These are phyloP conservation scores for Acridotheres tristis DNA, from an alignment of 2,797 vertebrate species.

Conservation along the genomic window DNA sequence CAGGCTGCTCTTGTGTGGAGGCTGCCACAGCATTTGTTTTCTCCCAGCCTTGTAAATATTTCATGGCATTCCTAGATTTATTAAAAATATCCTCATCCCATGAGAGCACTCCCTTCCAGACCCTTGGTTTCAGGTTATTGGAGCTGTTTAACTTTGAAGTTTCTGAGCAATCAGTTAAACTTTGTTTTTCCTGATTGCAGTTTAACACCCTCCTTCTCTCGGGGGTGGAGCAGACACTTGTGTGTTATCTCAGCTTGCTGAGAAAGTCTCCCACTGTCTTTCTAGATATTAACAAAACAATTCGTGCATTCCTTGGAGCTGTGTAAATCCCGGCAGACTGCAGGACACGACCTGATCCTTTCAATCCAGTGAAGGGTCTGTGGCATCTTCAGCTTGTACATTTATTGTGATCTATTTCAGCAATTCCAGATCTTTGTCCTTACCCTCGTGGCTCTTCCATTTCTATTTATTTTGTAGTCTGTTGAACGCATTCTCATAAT, in stretches of 20 bases:
- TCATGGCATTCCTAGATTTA: not conserved
- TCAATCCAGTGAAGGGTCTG: not conserved
- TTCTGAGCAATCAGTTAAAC: not conserved
- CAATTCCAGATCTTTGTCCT: not conserved
- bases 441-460: not conserved
- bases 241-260: slow-evolving; percentile 40
- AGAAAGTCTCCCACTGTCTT: not conserved
- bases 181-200: not conserved
- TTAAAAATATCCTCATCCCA: not conserved
- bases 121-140: not conserved
- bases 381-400: not conserved
- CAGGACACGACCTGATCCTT: not conserved
- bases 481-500: not conserved
- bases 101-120: not conserved
- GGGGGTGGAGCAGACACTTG: not conserved
- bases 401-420: not conserved
- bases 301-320: not conserved
- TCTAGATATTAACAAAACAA: not conserved
- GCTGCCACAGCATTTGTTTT: not conserved
- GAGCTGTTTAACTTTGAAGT: not conserved
- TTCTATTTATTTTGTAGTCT: not conserved
- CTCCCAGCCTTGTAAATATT: not conserved
- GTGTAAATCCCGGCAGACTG: not conserved
- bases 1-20: not conserved
- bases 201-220: not conserved